phyloP scores from a whole-genome alignment of 1,140 invertebrate genomes.

The Leptonema lineaticorne region DNA sequence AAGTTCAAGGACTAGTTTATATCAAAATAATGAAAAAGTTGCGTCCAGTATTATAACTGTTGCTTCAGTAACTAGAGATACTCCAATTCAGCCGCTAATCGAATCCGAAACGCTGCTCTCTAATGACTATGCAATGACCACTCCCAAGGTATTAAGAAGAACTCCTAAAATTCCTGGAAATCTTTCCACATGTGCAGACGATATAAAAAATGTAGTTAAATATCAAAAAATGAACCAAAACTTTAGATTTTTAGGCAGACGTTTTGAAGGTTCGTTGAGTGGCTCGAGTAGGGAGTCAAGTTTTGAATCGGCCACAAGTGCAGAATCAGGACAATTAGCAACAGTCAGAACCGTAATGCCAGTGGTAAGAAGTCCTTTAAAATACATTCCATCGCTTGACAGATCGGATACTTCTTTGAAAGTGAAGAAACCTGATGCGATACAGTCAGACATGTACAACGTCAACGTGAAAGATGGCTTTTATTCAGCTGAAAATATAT shows the following conservation, averaged over 20 bases:
- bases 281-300: slow-evolving; percentile 58
- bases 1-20: slow-evolving; percentile 55
- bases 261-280: slow-evolving; percentile 45
- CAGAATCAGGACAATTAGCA: slow-evolving; percentile 41
- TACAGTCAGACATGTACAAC: slow-evolving; percentile 33
- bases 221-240: slow-evolving; percentile 59
- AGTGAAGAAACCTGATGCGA: slow-evolving; percentile 25
- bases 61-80: slow-evolving; percentile 41
- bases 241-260: slow-evolving; percentile 50
- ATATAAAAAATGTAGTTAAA: slow-evolving; percentile 60
- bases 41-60: slow-evolving; percentile 42
- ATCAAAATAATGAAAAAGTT: slow-evolving; percentile 48
- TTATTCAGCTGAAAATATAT: slow-evolving; percentile 51
- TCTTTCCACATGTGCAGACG: slow-evolving; percentile 66
- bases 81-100: slow-evolving; percentile 22
- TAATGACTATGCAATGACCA: slow-evolving; percentile 51
- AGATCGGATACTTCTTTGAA: slow-evolving; percentile 36
- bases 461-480: slow-evolving; percentile 46
- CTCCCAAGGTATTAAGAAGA: slow-evolving; percentile 60
- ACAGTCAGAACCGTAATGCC: slow-evolving; percentile 35
- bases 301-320: slow-evolving; percentile 56
- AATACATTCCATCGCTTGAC: slow-evolving; percentile 38
- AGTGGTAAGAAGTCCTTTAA: slow-evolving; percentile 37
- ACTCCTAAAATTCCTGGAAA: slow-evolving; percentile 67
- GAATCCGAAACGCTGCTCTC: slow-evolving; percentile 23